A percentile compares a stretch with the other conserved stretches of the same genome.
Conservation (phyloP, 1,140 invertebrate genomes). For the Caenorhabditis remanei region DNA sequence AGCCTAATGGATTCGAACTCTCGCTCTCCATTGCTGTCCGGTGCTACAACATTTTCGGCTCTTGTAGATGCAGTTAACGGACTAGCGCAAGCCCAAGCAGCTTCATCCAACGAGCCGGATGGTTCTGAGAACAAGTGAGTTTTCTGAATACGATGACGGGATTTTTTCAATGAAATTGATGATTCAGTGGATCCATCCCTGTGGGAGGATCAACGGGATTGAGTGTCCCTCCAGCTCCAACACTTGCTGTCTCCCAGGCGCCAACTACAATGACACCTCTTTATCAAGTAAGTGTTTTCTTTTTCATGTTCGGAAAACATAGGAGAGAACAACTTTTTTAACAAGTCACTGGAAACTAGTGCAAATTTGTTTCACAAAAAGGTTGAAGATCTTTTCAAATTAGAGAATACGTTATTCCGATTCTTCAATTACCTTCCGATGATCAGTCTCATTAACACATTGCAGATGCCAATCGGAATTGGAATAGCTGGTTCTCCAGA, state of each 20-base stretch:
- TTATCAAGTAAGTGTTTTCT: not conserved
- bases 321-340: no score
- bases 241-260: conserved; percentile 53
- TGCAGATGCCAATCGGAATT: not conserved
- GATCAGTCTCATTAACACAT: not conserved
- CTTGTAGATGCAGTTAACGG: not conserved
- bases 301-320: no score
- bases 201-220: conserved; percentile 28
- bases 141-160: not conserved
- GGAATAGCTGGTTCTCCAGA: not conserved
- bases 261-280: conserved; percentile 24
- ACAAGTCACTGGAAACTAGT: no score
- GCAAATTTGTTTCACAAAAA: no score
- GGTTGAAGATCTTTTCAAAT: no score
- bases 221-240: not conserved
- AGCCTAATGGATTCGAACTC: conserved; percentile 56
- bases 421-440: no score
- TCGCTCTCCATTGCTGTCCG: conserved; percentile 48
- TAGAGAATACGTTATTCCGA: no score
- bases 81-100: not conserved
- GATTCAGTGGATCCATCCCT: conserved; percentile 49
- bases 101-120: not conserved
- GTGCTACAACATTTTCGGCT: not conserved
- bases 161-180: not conserved
- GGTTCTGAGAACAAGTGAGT: conserved; percentile 56